Evolutionary conservation across 2,888 invertebrate genomes (phyloP).

Genomic region (Euzetes globulus): DNA sequence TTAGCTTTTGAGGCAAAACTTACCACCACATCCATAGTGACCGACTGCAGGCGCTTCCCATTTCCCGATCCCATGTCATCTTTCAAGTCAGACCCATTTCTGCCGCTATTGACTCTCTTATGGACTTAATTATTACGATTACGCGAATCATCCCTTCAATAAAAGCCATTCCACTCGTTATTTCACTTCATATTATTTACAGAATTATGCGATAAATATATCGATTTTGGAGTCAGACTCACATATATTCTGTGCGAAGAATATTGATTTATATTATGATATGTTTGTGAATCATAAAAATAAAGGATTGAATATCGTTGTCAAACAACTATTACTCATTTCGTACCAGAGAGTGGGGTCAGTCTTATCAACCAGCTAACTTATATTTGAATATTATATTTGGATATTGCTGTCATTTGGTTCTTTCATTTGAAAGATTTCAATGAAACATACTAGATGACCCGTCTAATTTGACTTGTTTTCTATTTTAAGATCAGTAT

Average conservation of each 20-base stretch:
- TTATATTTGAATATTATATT: no score
- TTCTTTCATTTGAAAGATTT: no score
- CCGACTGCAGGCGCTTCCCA: not conserved
- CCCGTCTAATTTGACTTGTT: no score
- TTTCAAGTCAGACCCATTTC: not conserved
- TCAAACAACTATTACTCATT: not conserved
- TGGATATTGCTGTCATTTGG: no score
- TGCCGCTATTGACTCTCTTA: not conserved
- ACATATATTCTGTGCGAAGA: not conserved
- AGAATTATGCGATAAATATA: not conserved
- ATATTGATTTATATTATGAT: not conserved
- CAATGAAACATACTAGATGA: no score
- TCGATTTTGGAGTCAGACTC: not conserved
- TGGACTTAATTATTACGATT: slow-evolving; percentile 15
- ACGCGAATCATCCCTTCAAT: not conserved
- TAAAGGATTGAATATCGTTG: not conserved
- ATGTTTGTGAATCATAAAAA: not conserved
- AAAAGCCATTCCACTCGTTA: slow-evolving; percentile 13
- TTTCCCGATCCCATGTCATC: slow-evolving; percentile 10
- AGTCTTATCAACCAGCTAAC: slow-evolving; percentile 28
- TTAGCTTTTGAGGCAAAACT: slow-evolving; percentile 8
- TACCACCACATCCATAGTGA: not conserved
- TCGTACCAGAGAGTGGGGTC: slow-evolving; percentile 1
- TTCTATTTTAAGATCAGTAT: no score
- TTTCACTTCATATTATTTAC: slow-evolving; percentile 10